Percentiles rank a stretch among this genome's conserved stretches.
phyloP scores from a whole-genome alignment of 2,888 invertebrate genomes.

The Plemyria rubiginata region DNA sequence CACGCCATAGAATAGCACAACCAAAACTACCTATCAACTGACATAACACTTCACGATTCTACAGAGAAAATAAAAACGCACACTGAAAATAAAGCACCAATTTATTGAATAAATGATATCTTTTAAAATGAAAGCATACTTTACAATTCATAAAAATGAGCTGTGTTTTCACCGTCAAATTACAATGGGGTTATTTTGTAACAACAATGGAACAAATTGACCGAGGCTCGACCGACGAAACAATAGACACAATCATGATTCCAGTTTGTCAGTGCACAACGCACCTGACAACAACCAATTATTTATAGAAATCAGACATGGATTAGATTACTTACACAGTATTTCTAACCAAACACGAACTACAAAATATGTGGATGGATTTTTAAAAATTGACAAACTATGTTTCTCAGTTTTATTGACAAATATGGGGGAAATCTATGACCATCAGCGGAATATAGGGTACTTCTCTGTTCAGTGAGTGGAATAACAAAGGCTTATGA shows the following conservation, averaged over 20 bases:
- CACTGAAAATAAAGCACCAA: slow-evolving; percentile 11
- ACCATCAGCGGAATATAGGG: too few relatives aligned
- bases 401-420: too few relatives aligned
- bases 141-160: slow-evolving; percentile 42
- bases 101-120: slow-evolving; percentile 36
- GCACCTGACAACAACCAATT: slow-evolving; percentile 60
- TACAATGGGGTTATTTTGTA: slow-evolving; percentile 73
- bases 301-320: slow-evolving; percentile 59
- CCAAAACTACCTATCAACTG: neutral
- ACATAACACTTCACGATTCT: neutral
- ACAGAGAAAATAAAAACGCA: slow-evolving; percentile 8
- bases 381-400: too few relatives aligned
- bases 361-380: neutral
- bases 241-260: slow-evolving; percentile 76
- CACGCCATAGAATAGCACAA: too few relatives aligned
- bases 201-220: slow-evolving; percentile 82
- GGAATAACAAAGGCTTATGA: too few relatives aligned
- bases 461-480: too few relatives aligned
- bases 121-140: slow-evolving; percentile 33
- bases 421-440: too few relatives aligned
- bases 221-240: slow-evolving; percentile 57
- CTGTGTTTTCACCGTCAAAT: slow-evolving; percentile 53
- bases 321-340: slow-evolving; percentile 42
- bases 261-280: slow-evolving; percentile 66
- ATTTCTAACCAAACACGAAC: neutral